Evolutionary conservation across 2,888 invertebrate genomes (phyloP).

Genomic region (Hetaerina titia): DNA sequence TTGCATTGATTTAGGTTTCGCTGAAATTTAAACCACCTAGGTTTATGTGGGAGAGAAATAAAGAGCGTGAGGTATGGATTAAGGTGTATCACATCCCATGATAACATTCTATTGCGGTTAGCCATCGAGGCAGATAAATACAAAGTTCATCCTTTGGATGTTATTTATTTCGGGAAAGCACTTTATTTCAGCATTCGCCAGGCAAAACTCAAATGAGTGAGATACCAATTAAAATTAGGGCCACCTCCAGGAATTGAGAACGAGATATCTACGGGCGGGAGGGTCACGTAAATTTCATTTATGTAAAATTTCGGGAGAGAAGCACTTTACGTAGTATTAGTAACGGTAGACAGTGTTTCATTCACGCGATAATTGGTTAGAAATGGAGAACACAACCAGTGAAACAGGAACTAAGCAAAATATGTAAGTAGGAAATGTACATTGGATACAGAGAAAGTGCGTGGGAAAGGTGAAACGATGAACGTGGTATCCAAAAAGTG

Average conservation of each 20-base stretch:
- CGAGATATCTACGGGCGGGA: not conserved
- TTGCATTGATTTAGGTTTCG: too few relatives aligned
- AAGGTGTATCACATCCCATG: too few relatives aligned
- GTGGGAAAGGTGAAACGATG: not conserved
- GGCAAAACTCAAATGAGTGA: too few relatives aligned
- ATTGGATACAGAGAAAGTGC: not conserved
- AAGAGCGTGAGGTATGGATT: too few relatives aligned
- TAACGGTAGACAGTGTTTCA: not conserved
- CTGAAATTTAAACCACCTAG: too few relatives aligned
- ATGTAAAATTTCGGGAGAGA: not conserved
- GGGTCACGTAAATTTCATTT: not conserved
- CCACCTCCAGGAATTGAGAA: not conserved
- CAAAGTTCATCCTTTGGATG: not conserved
- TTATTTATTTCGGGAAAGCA: not conserved
- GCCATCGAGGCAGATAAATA: too few relatives aligned
- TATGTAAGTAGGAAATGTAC: not conserved
- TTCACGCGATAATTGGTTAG: not conserved
- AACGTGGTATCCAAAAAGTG: not conserved
- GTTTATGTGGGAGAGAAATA: too few relatives aligned
- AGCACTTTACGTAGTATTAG: not conserved
- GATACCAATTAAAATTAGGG: not conserved
- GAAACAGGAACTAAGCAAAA: not conserved
- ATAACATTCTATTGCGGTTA: too few relatives aligned
- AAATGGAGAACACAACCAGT: not conserved
- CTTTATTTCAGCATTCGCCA: not conserved